Evolutionary conservation across 2,797 vertebrate genomes (phyloP), one percentile per base, ranked within the genome.

Genomic region (Eptatretus atami): DNA sequence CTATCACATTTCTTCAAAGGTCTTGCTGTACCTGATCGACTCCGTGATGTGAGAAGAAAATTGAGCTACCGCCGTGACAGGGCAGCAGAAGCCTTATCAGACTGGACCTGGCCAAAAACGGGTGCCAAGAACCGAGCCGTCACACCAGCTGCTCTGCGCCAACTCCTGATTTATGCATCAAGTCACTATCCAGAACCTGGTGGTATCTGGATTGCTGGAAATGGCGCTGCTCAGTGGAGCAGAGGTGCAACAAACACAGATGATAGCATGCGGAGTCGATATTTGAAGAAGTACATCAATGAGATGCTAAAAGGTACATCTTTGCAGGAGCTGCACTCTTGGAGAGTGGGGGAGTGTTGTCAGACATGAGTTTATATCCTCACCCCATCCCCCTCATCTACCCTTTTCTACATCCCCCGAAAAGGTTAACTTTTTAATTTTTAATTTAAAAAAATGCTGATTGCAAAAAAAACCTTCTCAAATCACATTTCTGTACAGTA

Each of bases 21-120:
- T n/a, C 57, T n/a, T 12, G 57, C 24, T n/a, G 9, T 61, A 25
- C 57, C 57, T 24, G n/a, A 61, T n/a, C 57, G 57, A n/a, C 24
- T n/a, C 10, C 57, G n/a, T 9, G 57, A 10, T 44, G 31, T 44
- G 31, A 44, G 31, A 44, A 44, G 6, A 61, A 12, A 12, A 10
- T 25, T 25, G n/a, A 61, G 57, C 57, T 61, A 61, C 57, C 57
- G n/a, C n/a, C 57, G 57, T 25, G 57, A 61, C 57, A n/a, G 57
- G n/a, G 57, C n/a, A 10, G 57, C 57, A 12, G 57, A 61, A 25
- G 57, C 12, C 57, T n/a, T 61, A 25, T 25, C 57, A n/a, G 57
- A 61, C 57, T 61, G 57, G 57, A 61, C 57, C n/a, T 61, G 57
- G 57, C 57, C n/a, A 2, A 25, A 25, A n/a, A 61, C 57, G 57